Conservation (phyloP, 2,113 vertebrate genomes). For the Noturus placidus region DNA sequence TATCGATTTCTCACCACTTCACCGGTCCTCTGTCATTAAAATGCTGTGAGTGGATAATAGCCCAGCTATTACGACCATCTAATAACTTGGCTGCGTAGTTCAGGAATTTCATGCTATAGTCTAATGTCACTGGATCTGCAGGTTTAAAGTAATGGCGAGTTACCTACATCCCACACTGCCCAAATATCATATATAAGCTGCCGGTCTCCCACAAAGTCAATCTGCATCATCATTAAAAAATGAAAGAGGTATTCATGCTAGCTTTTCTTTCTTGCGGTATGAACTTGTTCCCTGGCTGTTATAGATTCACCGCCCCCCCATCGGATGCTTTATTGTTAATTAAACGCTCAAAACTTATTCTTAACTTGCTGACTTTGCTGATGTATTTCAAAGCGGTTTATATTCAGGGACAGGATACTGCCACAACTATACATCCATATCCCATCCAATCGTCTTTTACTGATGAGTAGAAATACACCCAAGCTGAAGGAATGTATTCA, state of each 20-base stretch:
- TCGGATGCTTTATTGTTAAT: conserved; percentile 50
- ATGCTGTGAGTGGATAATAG: conserved; percentile 30
- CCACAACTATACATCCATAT: not conserved
- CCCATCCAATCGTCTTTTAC: conserved; percentile 52
- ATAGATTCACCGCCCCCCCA: conserved; percentile 1
- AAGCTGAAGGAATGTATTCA: conserved; percentile 18
- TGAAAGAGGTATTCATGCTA: not conserved
- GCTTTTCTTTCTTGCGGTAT: conserved; percentile 1
- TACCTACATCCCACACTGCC: conserved; percentile 17
- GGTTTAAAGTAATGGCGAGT: conserved; percentile 14
- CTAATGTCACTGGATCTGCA: not conserved
- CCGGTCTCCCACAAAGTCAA: conserved; percentile 22
- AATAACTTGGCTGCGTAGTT: conserved; percentile 32
- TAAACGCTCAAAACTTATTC: conserved; percentile 53
- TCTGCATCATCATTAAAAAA: conserved; percentile 13
- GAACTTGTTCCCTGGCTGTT: not conserved
- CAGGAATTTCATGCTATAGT: conserved; percentile 17
- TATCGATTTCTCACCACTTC: not conserved
- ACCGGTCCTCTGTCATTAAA: conserved; percentile 43
- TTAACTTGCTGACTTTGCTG: conserved; percentile 58
- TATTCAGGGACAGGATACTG: not conserved
- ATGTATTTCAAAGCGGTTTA: conserved; percentile 49
- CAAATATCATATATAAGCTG: conserved; percentile 25
- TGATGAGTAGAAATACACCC: conserved; percentile 22
- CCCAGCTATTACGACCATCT: conserved; percentile 35